Conservation (phyloP, 2,888 invertebrate species). For the Sarcophaga subvicina region DNA sequence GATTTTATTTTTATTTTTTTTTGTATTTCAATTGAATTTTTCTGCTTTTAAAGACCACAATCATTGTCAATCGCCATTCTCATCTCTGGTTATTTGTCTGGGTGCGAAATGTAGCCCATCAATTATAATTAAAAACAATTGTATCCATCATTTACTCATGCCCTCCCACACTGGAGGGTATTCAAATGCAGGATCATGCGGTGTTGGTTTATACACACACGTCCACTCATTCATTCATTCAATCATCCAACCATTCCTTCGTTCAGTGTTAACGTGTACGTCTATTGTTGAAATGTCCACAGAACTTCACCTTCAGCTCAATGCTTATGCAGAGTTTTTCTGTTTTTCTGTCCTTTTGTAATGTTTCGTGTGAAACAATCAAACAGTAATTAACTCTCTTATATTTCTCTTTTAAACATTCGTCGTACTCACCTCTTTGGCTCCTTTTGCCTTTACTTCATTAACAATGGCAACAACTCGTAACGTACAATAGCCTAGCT, state of each 20-base stretch:
- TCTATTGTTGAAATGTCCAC: neutral
- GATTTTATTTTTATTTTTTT: neutral
- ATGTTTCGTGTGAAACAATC: slow-evolving; percentile 49
- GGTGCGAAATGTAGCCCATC: slow-evolving; percentile 46
- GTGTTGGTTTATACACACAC: neutral
- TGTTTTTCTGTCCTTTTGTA: neutral
- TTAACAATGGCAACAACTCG: neutral
- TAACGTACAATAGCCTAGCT: neutral
- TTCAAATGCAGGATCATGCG: slow-evolving; percentile 8
- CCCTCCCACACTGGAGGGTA: neutral
- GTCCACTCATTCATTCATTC: slow-evolving; percentile 5
- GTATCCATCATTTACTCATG: slow-evolving; percentile 8
- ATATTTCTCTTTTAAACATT: slow-evolving; percentile 15
- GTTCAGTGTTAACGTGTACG: neutral
- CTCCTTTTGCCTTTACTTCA: neutral
- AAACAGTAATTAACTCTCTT: slow-evolving; percentile 60
- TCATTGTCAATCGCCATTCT: slow-evolving; percentile 11
- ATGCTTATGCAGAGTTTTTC: neutral
- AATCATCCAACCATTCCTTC: neutral
- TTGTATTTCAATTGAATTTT: slow-evolving; percentile 9
- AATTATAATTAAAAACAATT: slow-evolving; percentile 58
- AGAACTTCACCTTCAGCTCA: neutral
- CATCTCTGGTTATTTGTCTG: slow-evolving; percentile 28
- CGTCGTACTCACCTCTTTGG: neutral
- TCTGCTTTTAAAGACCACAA: slow-evolving; percentile 33